Evolutionary conservation across 2,797 vertebrate species (phyloP).

Genomic region (Borostomias antarcticus): DNA sequence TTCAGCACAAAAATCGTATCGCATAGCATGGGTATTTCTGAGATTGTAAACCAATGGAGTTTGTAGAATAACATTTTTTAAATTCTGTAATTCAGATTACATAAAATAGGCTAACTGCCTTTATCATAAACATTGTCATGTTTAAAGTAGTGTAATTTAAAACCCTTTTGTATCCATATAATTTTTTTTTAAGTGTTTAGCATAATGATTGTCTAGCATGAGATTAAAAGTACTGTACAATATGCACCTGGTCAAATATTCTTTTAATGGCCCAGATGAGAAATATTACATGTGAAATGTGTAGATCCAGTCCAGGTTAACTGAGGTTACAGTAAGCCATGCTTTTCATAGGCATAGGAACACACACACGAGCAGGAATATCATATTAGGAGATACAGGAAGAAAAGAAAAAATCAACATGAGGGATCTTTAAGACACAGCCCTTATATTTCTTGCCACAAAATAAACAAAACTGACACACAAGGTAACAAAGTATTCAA

Average conservation of each 20-base stretch:
- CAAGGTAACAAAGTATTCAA: slow-evolving; percentile 36
- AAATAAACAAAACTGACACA: not conserved
- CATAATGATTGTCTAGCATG: too few relatives aligned
- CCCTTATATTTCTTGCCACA: slow-evolving; percentile 3
- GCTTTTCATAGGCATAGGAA: not conserved
- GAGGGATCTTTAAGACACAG: not conserved
- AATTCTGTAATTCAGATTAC: too few relatives aligned
- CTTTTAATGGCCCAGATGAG: slow-evolving; percentile 58
- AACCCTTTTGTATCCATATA: too few relatives aligned
- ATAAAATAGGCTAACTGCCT: too few relatives aligned
- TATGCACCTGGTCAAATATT: slow-evolving; percentile 52
- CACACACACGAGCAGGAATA: not conserved
- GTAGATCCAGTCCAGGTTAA: not conserved
- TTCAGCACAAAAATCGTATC: too few relatives aligned
- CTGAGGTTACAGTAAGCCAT: not conserved
- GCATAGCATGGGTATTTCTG: too few relatives aligned
- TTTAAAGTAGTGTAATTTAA: too few relatives aligned
- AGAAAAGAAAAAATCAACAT: not conserved
- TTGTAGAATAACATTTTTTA: too few relatives aligned
- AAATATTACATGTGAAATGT: not conserved
- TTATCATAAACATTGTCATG: too few relatives aligned
- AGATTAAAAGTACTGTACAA: not conserved
- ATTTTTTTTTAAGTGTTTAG: too few relatives aligned
- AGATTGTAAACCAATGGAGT: too few relatives aligned
- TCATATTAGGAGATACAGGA: not conserved